Evolutionary conservation across 2,888 invertebrate genomes (phyloP), one percentile per base, ranked within the genome.

Genomic region (Lycocerus yunnanus): DNA sequence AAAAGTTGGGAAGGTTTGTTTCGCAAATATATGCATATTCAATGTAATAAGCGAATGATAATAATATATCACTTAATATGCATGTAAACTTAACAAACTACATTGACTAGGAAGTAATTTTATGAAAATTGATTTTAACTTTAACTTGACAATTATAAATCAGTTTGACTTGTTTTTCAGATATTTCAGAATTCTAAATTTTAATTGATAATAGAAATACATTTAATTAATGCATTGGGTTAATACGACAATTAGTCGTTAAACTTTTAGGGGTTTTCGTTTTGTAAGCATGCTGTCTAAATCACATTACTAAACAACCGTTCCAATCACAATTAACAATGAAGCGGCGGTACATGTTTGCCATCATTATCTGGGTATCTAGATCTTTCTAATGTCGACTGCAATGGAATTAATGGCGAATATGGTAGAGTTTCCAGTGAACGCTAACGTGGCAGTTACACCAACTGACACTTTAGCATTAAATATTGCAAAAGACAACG

Each of bases 1-100:
- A 75, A 75, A 75, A 75, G 69, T 75, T 75, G 69, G 18, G 72
- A 75, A 75, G 72, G 75, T 72, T 72, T 75, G 75, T 72, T 75
- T 72, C 18, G 61, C 61, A 63, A 18, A 63, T 43, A 43, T 43
- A 75, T 75, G 75, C 75, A 75, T 75, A 75, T 75, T 75, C 75
- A 75, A 67, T 69, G 43, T 59, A 70, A 67, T 21, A 21, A 63
- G 59, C 67, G 24, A 61, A 69, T 60, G 15, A 67, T 67, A 21
- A 61, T 24, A 21, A 68, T 15, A 66, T 66, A 63, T 20, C 16
- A 9, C 16, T 18, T 61, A 16, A 18, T 16, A 63, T 63, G n/a
- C 16, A 20, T 16, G 16, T 63, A 63, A 20, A 20, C 63, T 16
- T 20, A 60, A 60, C 60, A 11, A 60, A 60, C 59, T 61, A 61